These are phyloP conservation scores for Hermodice carunculata DNA, from an alignment of 2,888 invertebrate genomes.

Conservation along the genomic window DNA sequence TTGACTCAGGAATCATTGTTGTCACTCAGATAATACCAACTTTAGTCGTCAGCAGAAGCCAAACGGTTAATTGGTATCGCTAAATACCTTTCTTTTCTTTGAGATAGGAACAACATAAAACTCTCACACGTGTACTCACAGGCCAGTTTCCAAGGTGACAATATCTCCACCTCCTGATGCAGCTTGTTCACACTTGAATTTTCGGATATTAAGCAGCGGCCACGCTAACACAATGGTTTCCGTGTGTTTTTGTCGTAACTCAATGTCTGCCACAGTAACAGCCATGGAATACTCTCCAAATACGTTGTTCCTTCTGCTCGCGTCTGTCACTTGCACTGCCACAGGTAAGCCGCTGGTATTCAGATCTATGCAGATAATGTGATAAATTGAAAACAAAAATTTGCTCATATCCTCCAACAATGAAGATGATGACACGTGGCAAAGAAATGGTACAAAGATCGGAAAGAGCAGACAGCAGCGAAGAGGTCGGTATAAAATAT, in stretches of 20 bases:
- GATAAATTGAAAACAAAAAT: too few relatives aligned
- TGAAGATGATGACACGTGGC: too few relatives aligned
- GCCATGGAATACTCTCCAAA: neutral
- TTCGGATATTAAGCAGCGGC: slow-evolving; percentile 5
- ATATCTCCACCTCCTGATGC: neutral
- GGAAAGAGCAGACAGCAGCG: too few relatives aligned
- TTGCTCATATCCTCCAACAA: too few relatives aligned
- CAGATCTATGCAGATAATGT: too few relatives aligned
- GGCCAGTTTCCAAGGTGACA: neutral
- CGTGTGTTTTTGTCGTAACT: neutral
- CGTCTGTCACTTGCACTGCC: neutral
- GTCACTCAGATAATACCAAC: too few relatives aligned
- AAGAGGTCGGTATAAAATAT: too few relatives aligned
- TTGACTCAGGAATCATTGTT: too few relatives aligned
- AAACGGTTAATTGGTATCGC: too few relatives aligned
- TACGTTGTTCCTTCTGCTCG: neutral
- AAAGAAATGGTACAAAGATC: too few relatives aligned
- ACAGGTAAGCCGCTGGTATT: slow-evolving; percentile 3
- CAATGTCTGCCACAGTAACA: neutral
- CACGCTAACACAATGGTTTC: slow-evolving; percentile 1
- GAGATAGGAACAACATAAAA: neutral
- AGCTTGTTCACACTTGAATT: slow-evolving; percentile 1
- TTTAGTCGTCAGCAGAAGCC: too few relatives aligned
- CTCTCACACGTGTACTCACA: neutral
- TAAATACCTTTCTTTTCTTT: too few relatives aligned